Percentiles rank a stretch among this genome's conserved stretches.
Conservation (phyloP, 1,140 invertebrate species). For the Atta colombica region DNA sequence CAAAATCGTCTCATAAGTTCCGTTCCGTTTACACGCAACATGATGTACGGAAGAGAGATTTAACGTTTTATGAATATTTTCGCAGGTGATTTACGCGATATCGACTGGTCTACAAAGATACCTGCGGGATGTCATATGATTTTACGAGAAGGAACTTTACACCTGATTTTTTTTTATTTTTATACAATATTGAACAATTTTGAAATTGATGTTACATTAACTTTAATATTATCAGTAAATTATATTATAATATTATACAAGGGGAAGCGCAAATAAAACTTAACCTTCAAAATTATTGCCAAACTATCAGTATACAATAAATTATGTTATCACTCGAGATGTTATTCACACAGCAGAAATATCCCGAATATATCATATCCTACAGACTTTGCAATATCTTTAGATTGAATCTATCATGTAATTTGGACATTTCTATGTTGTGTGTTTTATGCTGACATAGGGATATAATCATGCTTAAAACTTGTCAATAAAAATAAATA, state of each 20-base stretch:
- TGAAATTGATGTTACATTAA: neutral
- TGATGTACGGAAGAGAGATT: constrained; percentile 39
- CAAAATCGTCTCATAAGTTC: constrained; percentile 25
- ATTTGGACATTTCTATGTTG: no score
- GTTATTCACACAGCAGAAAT: no score
- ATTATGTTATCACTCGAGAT: neutral
- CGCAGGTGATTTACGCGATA: constrained; percentile 60
- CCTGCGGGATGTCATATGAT: neutral
- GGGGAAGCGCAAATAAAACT: neutral
- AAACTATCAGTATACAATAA: neutral
- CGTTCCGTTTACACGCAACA: constrained; percentile 17
- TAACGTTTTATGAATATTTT: constrained; percentile 55
- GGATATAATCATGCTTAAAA: neutral
- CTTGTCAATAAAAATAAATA: neutral
- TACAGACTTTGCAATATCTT: no score
- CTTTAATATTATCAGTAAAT: constrained; percentile 25
- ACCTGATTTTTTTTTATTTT: neutral
- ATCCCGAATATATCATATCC: no score
- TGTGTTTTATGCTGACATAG: no score
- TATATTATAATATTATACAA: neutral
- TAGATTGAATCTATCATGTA: no score
- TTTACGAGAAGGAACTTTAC: constrained; percentile 14
- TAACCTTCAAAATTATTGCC: neutral
- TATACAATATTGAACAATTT: neutral
- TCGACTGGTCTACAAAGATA: neutral